These are phyloP conservation scores for Pseudochromis fuscus DNA, from an alignment of 2,797 vertebrate genomes.

Conservation along the genomic window DNA sequence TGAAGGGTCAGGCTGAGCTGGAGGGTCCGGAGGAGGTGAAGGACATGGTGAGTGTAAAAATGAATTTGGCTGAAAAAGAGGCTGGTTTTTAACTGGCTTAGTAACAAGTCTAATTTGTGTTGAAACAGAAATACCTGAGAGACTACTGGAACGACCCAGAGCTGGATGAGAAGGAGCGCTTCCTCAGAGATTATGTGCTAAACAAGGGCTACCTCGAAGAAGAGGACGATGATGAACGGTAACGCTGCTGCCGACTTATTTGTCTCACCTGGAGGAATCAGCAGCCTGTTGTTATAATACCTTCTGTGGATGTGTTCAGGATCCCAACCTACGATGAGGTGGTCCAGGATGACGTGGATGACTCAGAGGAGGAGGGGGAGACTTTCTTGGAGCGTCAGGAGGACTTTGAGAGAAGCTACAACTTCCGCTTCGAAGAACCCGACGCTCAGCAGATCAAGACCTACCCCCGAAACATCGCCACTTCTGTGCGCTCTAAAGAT, in stretches of 20 bases:
- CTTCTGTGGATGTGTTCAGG: slow-evolving; percentile 59
- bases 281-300: neutral
- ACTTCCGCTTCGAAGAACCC: slow-evolving; percentile 94
- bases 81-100: neutral
- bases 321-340: slow-evolving; percentile 82
- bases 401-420: slow-evolving; percentile 92
- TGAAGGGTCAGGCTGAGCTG: slow-evolving; percentile 88
- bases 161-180: slow-evolving; percentile 90
- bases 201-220: slow-evolving; percentile 87
- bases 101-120: slow-evolving; percentile 22
- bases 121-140: slow-evolving; percentile 85
- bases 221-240: slow-evolving; percentile 71
- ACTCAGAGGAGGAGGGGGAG: slow-evolving; percentile 93
- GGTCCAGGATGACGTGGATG: slow-evolving; percentile 84
- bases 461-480: slow-evolving; percentile 89
- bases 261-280: neutral
- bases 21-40: slow-evolving; percentile 79
- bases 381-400: slow-evolving; percentile 90
- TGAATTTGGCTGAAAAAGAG: neutral
- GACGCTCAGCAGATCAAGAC: slow-evolving; percentile 87
- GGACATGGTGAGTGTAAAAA: slow-evolving; percentile 87
- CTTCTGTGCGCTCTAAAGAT: slow-evolving; percentile 91
- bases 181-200: slow-evolving; percentile 92
- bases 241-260: neutral
- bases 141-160: slow-evolving; percentile 91